Conservation (phyloP, 2,113 vertebrate genomes). For the Seriola rivoliana region DNA sequence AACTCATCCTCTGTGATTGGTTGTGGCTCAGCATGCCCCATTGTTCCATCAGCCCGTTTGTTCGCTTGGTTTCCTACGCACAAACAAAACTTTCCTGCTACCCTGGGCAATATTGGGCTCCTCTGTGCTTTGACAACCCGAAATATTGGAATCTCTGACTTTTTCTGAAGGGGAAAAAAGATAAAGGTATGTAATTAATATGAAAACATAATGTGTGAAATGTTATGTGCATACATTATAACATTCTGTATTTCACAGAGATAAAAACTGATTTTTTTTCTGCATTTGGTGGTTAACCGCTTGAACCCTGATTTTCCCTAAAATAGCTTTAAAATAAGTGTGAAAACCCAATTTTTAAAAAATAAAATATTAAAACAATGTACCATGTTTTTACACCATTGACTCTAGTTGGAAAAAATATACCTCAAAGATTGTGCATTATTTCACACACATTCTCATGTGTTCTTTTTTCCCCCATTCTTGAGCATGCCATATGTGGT, state of each 20-base stretch:
- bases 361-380: slow-evolving; percentile 28
- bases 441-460: neutral
- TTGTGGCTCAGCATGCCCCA: slow-evolving; percentile 66
- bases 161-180: slow-evolving; percentile 49
- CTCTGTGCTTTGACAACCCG: slow-evolving; percentile 67
- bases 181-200: slow-evolving; percentile 72
- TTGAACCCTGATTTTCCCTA: neutral
- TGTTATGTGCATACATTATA: neutral
- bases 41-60: slow-evolving; percentile 76
- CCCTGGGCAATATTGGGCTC: slow-evolving; percentile 75
- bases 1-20: slow-evolving; percentile 81
- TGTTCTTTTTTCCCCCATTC: no score
- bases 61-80: slow-evolving; percentile 72
- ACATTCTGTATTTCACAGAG: neutral
- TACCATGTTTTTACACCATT: neutral
- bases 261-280: neutral
- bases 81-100: slow-evolving; percentile 82
- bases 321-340: slow-evolving; percentile 7
- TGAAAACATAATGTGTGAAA: neutral
- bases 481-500: neutral
- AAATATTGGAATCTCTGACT: slow-evolving; percentile 71
- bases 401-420: neutral
- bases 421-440: neutral
- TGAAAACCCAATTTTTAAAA: neutral
- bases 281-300: neutral